Conservation (phyloP, 2,888 invertebrate species). For the Torymus texanus region DNA sequence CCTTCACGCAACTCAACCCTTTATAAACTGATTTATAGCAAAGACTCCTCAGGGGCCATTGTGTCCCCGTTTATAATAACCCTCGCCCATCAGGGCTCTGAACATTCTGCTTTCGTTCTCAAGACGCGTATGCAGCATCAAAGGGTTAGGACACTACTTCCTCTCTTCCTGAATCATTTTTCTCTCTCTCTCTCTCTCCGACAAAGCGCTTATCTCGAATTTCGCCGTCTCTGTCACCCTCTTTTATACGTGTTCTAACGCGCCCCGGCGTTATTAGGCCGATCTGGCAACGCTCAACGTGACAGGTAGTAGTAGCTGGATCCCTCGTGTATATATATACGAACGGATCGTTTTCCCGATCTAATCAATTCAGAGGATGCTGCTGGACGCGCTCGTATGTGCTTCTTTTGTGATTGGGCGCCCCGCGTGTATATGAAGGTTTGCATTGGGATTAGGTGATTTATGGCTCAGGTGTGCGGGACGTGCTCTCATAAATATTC, state of each 20-base stretch:
- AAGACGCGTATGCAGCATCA: slow-evolving; percentile 40
- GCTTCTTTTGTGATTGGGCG: slow-evolving; percentile 28
- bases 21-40: slow-evolving; percentile 55
- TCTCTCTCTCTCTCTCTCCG: slow-evolving; percentile 32
- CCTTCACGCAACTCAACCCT: slow-evolving; percentile 36
- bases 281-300: slow-evolving; percentile 36
- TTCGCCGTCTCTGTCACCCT: slow-evolving; percentile 52
- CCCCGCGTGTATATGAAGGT: not conserved
- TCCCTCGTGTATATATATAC: slow-evolving; percentile 33
- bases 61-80: slow-evolving; percentile 22
- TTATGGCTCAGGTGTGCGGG: slow-evolving; percentile 30
- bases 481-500: slow-evolving; percentile 51
- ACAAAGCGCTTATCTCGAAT: slow-evolving; percentile 62
- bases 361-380: slow-evolving; percentile 47
- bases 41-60: slow-evolving; percentile 21
- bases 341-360: slow-evolving; percentile 53
- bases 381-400: slow-evolving; percentile 6
- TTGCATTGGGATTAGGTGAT: slow-evolving; percentile 45
- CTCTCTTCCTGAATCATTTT: slow-evolving; percentile 37
- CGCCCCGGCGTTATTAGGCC: slow-evolving; percentile 53
- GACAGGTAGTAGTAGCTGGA: slow-evolving; percentile 45
- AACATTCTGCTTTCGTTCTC: slow-evolving; percentile 32
- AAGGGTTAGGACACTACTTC: slow-evolving; percentile 47
- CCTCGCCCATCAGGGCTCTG: slow-evolving; percentile 1
- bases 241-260: not conserved